Conservation (phyloP, 2,888 invertebrate species). For the Tetragonula carbonaria region DNA sequence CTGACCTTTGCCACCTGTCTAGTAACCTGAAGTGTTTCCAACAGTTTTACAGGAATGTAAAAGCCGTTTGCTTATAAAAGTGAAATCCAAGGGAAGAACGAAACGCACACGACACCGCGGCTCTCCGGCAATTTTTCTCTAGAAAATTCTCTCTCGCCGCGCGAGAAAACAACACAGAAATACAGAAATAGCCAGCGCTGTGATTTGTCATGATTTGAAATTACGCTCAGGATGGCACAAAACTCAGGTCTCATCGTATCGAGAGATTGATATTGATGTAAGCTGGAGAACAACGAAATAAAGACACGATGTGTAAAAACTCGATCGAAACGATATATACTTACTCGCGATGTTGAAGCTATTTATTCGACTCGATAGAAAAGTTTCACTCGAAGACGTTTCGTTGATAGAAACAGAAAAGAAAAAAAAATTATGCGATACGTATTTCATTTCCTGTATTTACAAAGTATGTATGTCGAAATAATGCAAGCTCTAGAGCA, state of each 20-base stretch:
- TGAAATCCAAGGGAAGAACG: neutral
- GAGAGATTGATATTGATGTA: constrained; percentile 43
- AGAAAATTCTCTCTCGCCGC: constrained; percentile 6
- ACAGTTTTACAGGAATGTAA: neutral
- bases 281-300: constrained; percentile 10
- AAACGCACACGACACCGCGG: neutral
- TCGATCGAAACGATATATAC: neutral
- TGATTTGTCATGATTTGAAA: constrained; percentile 31
- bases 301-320: constrained; percentile 22
- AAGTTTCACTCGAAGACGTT: neutral
- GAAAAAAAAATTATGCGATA: neutral
- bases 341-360: neutral
- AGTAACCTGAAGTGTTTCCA: too few species aligned
- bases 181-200: constrained; percentile 14
- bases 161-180: constrained; percentile 13
- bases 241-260: neutral
- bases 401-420: neutral
- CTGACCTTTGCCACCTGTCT: neutral
- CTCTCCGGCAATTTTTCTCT: neutral
- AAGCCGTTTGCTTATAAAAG: neutral
- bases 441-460: neutral
- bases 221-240: constrained; percentile 13
- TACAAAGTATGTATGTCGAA: neutral
- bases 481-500: neutral
- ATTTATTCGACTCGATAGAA: neutral